Base-by-base conservation (phyloP, 2,797 vertebrate species). In the Bryconaethiops microstoma region DNA sequence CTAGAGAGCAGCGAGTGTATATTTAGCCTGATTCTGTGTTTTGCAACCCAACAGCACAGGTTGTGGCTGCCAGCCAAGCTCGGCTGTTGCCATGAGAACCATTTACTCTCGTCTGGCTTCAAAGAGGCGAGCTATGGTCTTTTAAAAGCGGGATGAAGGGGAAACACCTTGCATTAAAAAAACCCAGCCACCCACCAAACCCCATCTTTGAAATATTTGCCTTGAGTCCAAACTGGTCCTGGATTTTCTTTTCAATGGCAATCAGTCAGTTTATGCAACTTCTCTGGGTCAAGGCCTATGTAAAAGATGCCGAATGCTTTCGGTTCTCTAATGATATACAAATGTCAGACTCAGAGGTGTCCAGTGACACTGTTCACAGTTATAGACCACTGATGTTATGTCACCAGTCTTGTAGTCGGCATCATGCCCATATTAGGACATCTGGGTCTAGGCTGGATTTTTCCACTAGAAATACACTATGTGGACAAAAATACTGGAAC, bases 41-140 rank as follows among this genome's bases (percentile, higher is more conserved):
- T 84, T 25, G 84, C 89, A 88, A 86, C 82, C 81, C 83, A 81
- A 88, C 85, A 87, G 90, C 87, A 86, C 92, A 89, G 87, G 87
- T 82, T 85, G 83, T 92, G 92, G 90, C 89, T 86, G 79, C 62
- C 78, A 82, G 92, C 90, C 92, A 92, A 89, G 88, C 87, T 90
- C 86, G 78, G 80, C 84, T 85, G 93, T 95, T 94, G 88, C 93
- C 92, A 91, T 89, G 92, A 93, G 86, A 94, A 95, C 93, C 14
- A 74, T 87, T 86, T 85, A 88, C 90, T 90, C 88, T 88, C 90
- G 88, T 88, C 85, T 86, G 82, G 86, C 88, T 89, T 86, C 76
- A 29, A 9, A 86, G 79, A 74, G 84, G 88, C 84, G 77, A 79
- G 45, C 89, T 88, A 77, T 88, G 84, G 63, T 82, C 84, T 83